Evolutionary conservation across 1,140 invertebrate genomes (phyloP).

Genomic region (Heliothis subflexa): DNA sequence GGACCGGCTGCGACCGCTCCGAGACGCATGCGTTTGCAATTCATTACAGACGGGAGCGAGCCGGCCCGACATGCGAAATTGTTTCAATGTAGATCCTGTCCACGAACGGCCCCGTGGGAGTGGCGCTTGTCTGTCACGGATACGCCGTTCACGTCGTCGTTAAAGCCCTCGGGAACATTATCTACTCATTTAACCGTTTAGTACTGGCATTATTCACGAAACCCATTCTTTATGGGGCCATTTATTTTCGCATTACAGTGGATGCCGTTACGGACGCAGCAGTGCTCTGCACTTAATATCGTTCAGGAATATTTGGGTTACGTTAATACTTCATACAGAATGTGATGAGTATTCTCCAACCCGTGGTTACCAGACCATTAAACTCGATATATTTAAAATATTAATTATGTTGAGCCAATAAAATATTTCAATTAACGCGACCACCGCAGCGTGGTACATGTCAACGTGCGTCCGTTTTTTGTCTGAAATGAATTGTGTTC

Average conservation of each 20-base stretch:
- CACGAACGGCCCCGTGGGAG: slow-evolving; percentile 54
- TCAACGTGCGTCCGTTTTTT: slow-evolving; percentile 45
- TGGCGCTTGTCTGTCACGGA: slow-evolving; percentile 60
- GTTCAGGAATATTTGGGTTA: slow-evolving; percentile 47
- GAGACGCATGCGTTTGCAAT: slow-evolving; percentile 69
- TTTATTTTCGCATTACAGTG: slow-evolving; percentile 44
- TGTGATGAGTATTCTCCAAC: slow-evolving; percentile 44
- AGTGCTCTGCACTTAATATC: slow-evolving; percentile 43
- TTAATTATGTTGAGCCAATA: slow-evolving; percentile 52
- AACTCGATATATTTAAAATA: slow-evolving; percentile 48
- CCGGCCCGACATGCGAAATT: slow-evolving; percentile 69
- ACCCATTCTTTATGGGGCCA: slow-evolving; percentile 8
- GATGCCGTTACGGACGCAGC: slow-evolving; percentile 29
- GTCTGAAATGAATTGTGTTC: slow-evolving; percentile 46
- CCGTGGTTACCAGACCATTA: slow-evolving; percentile 44
- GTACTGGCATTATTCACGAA: slow-evolving; percentile 26
- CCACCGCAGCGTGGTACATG: slow-evolving; percentile 20
- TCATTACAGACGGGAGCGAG: slow-evolving; percentile 61
- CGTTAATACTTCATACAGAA: slow-evolving; percentile 30
- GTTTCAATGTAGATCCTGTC: slow-evolving; percentile 74
- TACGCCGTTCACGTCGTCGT: slow-evolving; percentile 64
- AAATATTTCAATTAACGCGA: slow-evolving; percentile 52
- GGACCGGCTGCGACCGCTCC: slow-evolving; percentile 58
- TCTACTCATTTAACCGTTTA: slow-evolving; percentile 37
- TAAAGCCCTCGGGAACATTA: slow-evolving; percentile 49